Conservation (phyloP, 2,888 invertebrate genomes). For the Macrosoma leucophasiata region DNA sequence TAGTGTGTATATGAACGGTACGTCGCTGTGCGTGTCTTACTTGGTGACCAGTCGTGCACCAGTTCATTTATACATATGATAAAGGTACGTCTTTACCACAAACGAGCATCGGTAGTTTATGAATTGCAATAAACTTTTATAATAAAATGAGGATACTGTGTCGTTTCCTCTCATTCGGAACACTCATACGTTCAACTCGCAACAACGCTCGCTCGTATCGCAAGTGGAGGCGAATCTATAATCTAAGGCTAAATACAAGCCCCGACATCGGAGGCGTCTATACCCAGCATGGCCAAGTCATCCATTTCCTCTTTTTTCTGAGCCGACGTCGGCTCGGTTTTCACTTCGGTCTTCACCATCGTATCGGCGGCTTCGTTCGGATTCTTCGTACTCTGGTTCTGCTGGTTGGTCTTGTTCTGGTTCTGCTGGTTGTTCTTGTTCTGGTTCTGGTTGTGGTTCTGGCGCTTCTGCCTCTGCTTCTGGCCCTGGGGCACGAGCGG, state of each 20-base stretch:
- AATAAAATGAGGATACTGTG: too few relatives aligned
- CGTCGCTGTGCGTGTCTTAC: too few relatives aligned
- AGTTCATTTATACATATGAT: too few relatives aligned
- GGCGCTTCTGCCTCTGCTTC: constrained; percentile 18
- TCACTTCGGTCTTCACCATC: constrained; percentile 7
- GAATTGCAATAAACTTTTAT: too few relatives aligned
- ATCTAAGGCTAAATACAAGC: constrained; percentile 61
- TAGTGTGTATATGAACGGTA: too few relatives aligned
- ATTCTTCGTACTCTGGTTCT: constrained; percentile 17
- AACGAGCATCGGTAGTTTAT: too few relatives aligned
- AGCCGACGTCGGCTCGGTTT: constrained; percentile 18
- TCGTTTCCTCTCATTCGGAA: too few relatives aligned
- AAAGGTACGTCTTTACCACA: too few relatives aligned
- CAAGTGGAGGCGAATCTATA: too few relatives aligned
- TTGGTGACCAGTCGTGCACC: too few relatives aligned
- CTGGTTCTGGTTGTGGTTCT: constrained; percentile 20
- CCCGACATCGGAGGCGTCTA: constrained; percentile 87
- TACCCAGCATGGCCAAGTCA: constrained; percentile 89
- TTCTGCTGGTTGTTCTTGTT: constrained; percentile 16
- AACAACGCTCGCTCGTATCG: too few relatives aligned
- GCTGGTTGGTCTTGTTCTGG: constrained; percentile 20
- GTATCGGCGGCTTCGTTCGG: constrained; percentile 4
- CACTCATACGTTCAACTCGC: too few relatives aligned
- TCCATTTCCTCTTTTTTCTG: constrained; percentile 76
- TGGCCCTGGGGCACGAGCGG: constrained; percentile 40